Base-by-base conservation (phyloP, 2,797 vertebrate species). In the Hyperoplus lanceolatus region DNA sequence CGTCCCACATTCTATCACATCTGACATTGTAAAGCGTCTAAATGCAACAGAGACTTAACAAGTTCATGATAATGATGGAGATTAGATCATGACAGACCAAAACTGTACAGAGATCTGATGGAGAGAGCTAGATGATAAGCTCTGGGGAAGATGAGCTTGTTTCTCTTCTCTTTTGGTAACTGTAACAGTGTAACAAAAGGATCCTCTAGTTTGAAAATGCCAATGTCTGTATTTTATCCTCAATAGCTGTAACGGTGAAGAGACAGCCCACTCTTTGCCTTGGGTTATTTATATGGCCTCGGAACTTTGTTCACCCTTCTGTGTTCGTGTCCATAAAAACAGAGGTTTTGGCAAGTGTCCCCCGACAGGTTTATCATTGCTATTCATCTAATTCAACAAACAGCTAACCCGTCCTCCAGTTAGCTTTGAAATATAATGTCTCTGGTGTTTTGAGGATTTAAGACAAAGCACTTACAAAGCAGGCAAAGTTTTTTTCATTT, bases 371-470 rank as follows among this genome's bases (percentile, higher is more conserved):
- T 53, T 65, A 54, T 54, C n/a, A 43, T 70, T 50, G 39, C 11
- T 66, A 16, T 70, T 70, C n/a, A 75, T 75, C 51, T 73, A 45
- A 71, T 51, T 61, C 15, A 79, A 50, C 45, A 68, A 60, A 55
- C n/a, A 60, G 58, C 45, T 46, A 12, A 57, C 29, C 29, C 29
- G 5, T 16, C 7, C 16, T 80, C 43, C 16, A 29, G 18, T 5
- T 53, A 71, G 18, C n/a, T 49, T 8, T 76, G 15, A 50, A 13
- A 55, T 10, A 43, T 75, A 46, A 42, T 29, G 61, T 58, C 61
- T 65, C 15, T n/a, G 53, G 11, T n/a, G 16, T 5, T 59, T 75
- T 65, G 29, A 68, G 18, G 57, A 39, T 74, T 69, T n/a, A 14
- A 54, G 13, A 49, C 39, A 45, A 54, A 64, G 39, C 12, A 38